Evolutionary conservation across 2,113 vertebrate species (phyloP), one percentile per base, ranked within the genome.

Genomic region (Ameiurus melas): DNA sequence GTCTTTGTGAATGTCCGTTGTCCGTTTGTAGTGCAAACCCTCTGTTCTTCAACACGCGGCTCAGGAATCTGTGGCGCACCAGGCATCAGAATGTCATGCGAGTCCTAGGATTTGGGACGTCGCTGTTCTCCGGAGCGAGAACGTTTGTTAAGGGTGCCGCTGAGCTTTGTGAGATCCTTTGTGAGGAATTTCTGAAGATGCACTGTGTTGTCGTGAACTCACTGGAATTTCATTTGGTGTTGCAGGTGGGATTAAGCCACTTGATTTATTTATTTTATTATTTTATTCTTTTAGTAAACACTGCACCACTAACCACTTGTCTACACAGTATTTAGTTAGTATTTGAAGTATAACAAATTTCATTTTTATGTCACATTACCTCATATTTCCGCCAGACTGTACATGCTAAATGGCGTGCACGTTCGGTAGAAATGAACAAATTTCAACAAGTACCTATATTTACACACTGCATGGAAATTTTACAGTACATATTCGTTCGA

Each of bases 61-160:
- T 85, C 20, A 64, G 88, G 78, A 85, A 85, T 90, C 64, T 82
- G 58, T 88, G 75, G 77, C 62, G 51, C 84, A 88, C 80, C 17
- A 64, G 87, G 81, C 75, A 83, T 87, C 85, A 39, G 79, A 84
- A 73, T 58, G 60, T 4, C 68, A 86, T 39, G 70, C 57, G 43
- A 16, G 68, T 55, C 60, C 17, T 4, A 53, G 81, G 80, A 68
- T 77, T 84, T 60, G 87, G 82, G 70, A 43, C 78, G 66, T 64
- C 57, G 71, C 82, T 85, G 82, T 88, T 58, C 53, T 78, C 19
- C 53, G n/a, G 62, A 81, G 43, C 12, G 22, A 84, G 70, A 78
- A 87, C 66, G 73, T 78, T 84, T 85, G 60, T 71, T 79, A 80
- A 66, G 36, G 55, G 55, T 78, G 79, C 79, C 57, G 60, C 68